Evolutionary conservation across 2,113 vertebrate genomes (phyloP).

Genomic region (Pseudorasbora parva): DNA sequence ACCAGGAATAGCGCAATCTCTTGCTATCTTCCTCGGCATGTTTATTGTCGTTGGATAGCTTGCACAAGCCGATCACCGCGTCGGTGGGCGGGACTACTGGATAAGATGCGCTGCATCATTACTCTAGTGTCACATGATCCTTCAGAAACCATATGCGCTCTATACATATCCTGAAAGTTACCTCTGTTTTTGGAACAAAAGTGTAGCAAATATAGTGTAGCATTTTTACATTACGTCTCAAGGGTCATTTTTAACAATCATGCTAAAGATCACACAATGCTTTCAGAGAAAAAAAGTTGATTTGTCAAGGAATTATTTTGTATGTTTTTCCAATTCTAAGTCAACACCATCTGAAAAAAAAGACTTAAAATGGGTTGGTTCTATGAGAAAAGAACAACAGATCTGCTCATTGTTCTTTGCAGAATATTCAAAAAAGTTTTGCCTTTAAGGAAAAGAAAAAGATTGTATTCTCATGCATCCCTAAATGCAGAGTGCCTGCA

Average conservation of each 20-base stretch:
- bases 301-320: too few species aligned
- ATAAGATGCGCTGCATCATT: too few species aligned
- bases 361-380: background rate
- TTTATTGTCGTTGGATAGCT: too few species aligned
- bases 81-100: too few species aligned
- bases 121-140: too few species aligned
- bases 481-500: background rate
- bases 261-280: background rate
- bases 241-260: background rate
- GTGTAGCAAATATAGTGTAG: too few species aligned
- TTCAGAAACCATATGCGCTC: too few species aligned
- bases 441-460: background rate
- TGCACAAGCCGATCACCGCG: too few species aligned
- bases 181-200: too few species aligned
- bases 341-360: background rate
- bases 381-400: background rate
- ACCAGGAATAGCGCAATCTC: too few species aligned
- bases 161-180: too few species aligned
- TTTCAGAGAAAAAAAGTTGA: background rate
- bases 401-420: background rate
- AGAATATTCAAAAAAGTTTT: background rate
- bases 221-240: background rate
- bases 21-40: too few species aligned
- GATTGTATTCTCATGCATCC: background rate
- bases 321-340: background rate